Evolutionary conservation across 2,888 invertebrate genomes (phyloP), one percentile per base, ranked within the genome.

Genomic region (Chloroclystis v-ata): DNA sequence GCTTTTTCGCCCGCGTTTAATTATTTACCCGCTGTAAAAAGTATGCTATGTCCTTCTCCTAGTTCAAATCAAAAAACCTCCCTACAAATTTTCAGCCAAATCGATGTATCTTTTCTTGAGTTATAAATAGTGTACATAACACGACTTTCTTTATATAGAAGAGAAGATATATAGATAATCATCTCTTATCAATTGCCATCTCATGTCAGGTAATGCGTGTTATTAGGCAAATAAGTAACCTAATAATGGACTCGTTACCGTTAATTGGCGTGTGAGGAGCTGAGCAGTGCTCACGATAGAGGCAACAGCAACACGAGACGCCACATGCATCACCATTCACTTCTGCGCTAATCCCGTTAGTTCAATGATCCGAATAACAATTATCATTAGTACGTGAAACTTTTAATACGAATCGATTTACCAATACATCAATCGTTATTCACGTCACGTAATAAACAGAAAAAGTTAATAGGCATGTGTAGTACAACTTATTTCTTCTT

Each of bases 281-380:
- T n/a, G n/a, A n/a, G n/a, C n/a, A n/a, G 53, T 47, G 56, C 50
- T 63, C 52, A 62, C 61, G 56, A 63, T 60, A 52, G 37, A 35
- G 41, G 32, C 41, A 50, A 42, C 33, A 49, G 37, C 48, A 29
- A 48, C 63, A 64, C 64, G 61, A 65, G 53, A 69, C 64, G 56
- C 59, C 64, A 61, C 33, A 2, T 58, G 58, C 70, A 66, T 70
- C 71, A 70, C 64, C 67, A 64, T 63, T 70, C 65, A 68, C 64
- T 72, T 45, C 37, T 52, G 43, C 30, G 39, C 37, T 38, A 69
- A 66, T 70, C 72, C 78, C 75, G 76, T 78, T 79, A 80, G 82
- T 81, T 81, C 82, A 78, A 75, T 72, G 79, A 77, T 77, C 80
- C 61, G 78, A 70, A 78, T 76, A 71, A 64, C 64, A 64, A 68